These are phyloP conservation scores for Astropecten irregularis DNA, from an alignment of 53 echinoderm and acorn worm species.

Conservation along the genomic window DNA sequence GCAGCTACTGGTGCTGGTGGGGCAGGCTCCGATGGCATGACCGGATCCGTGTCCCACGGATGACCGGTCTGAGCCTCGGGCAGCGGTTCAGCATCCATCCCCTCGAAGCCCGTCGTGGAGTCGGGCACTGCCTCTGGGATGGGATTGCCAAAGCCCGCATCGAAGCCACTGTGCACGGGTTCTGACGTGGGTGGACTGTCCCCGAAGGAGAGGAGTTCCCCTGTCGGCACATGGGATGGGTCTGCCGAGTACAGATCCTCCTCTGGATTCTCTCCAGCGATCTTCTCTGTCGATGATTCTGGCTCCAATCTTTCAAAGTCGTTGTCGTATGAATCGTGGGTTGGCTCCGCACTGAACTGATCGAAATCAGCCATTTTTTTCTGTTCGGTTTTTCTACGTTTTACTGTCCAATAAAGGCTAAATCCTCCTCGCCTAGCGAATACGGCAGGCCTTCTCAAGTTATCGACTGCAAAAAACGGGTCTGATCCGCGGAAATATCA, in stretches of 20 bases:
- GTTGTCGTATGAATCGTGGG: constrained; percentile 81
- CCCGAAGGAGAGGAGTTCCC: constrained; percentile 56
- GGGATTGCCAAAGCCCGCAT: constrained; percentile 45
- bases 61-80: neutral
- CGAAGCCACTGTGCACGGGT: constrained; percentile 34
- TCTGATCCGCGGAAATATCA: neutral
- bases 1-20: constrained; percentile 17
- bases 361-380: constrained; percentile 69
- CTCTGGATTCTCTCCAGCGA: constrained; percentile 73
- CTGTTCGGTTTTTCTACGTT: no score
- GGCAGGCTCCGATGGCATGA: constrained; percentile 1
- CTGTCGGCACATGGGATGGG: constrained; percentile 59
- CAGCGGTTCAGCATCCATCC: constrained; percentile 4
- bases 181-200: constrained; percentile 21
- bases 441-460: neutral
- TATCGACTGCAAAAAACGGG: neutral
- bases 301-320: constrained; percentile 92
- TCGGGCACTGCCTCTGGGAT: constrained; percentile 47
- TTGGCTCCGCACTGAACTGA: constrained; percentile 66
- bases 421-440: neutral
- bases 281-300: constrained; percentile 39
- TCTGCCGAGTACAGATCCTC: constrained; percentile 78
- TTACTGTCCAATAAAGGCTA: no score
- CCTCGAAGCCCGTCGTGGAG: constrained; percentile 6
- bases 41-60: constrained; percentile 10